Evolutionary conservation across 2,113 vertebrate species (phyloP).

Genomic region (Leiothrix lutea): DNA sequence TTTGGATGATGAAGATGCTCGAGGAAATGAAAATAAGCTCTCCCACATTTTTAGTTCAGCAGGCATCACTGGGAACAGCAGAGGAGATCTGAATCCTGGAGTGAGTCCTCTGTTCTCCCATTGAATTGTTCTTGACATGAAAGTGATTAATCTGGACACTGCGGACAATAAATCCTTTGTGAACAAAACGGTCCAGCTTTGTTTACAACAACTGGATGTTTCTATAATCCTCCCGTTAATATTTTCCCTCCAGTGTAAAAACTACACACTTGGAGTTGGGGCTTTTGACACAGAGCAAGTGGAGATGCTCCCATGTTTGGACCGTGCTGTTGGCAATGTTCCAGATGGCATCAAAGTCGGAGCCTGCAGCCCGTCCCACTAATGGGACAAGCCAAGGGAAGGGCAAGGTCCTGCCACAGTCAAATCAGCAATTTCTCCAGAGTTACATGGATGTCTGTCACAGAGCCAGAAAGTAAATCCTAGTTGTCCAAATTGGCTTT

Average conservation of each 20-base stretch:
- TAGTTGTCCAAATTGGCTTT: neutral
- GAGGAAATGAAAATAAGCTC: neutral
- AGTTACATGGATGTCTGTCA: neutral
- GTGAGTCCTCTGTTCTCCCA: neutral
- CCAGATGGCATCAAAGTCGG: neutral
- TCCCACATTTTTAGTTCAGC: neutral
- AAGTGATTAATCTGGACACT: conserved; percentile 62
- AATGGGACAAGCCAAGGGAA: neutral
- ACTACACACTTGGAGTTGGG: neutral
- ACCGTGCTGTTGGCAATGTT: neutral
- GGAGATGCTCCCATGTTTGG: neutral
- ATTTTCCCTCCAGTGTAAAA: conserved; percentile 22
- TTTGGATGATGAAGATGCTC: neutral
- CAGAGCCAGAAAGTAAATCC: neutral
- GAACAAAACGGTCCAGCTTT: conserved; percentile 40
- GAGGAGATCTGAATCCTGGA: neutral
- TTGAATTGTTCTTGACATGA: conserved; percentile 37
- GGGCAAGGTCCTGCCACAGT: neutral
- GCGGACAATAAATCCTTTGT: conserved; percentile 63
- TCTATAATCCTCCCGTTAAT: conserved; percentile 47
- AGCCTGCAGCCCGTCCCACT: neutral
- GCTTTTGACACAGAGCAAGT: neutral
- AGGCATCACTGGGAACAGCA: neutral
- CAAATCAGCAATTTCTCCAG: neutral
- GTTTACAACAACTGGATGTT: conserved; percentile 60